phyloP scores from a whole-genome alignment of 2,888 invertebrate species.

The Dryocosmus kuriphilus region DNA sequence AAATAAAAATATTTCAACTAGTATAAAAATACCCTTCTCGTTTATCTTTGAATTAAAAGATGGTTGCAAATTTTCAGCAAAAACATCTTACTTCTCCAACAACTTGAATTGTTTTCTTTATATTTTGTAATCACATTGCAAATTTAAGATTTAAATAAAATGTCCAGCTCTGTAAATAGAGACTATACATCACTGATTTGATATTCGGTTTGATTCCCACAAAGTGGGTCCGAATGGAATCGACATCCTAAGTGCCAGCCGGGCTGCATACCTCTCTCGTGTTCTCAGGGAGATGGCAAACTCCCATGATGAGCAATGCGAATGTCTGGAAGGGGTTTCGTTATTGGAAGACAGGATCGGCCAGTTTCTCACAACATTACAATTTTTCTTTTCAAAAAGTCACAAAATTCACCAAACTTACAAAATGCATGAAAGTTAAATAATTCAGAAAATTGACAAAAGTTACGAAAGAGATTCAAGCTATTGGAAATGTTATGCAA shows the following conservation, averaged over 20 bases:
- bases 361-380: slow-evolving; percentile 68
- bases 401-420: background rate
- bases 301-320: slow-evolving; percentile 70
- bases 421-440: background rate
- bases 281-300: slow-evolving; percentile 69
- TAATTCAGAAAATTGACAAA: background rate
- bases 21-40: too few relatives aligned
- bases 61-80: too few relatives aligned
- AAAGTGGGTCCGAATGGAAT: slow-evolving; percentile 64
- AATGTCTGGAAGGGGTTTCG: slow-evolving; percentile 63
- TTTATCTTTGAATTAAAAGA: too few relatives aligned
- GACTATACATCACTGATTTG: slow-evolving; percentile 37
- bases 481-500: slow-evolving; percentile 64
- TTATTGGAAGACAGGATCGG: slow-evolving; percentile 54
- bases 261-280: slow-evolving; percentile 76
- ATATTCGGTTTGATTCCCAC: slow-evolving; percentile 17
- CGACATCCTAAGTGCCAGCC: slow-evolving; percentile 77
- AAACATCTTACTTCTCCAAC: too few relatives aligned
- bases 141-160: background rate
- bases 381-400: slow-evolving; percentile 15
- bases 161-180: slow-evolving; percentile 1
- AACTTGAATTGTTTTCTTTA: background rate
- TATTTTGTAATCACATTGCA: background rate
- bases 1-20: too few relatives aligned
- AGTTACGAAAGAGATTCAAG: slow-evolving; percentile 11